These are phyloP conservation scores for Drosophila watanabei DNA, from an alignment of 1,140 invertebrate species.

Conservation along the genomic window DNA sequence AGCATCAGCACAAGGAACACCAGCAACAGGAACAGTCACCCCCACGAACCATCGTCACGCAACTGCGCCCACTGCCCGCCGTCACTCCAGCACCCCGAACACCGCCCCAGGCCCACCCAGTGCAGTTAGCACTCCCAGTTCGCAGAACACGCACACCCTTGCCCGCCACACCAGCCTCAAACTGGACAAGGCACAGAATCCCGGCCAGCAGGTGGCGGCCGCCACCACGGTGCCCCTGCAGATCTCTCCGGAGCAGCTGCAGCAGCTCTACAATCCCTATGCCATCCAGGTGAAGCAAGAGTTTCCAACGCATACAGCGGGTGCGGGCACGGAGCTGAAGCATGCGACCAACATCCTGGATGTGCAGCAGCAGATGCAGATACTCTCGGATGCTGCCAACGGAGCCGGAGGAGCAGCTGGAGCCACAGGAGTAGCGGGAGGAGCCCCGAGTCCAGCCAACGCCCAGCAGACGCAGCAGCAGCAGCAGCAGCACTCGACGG, in stretches of 20 bases:
- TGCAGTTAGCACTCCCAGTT: conserved; percentile 48
- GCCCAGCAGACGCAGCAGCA: conserved; percentile 86
- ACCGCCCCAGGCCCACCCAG: conserved; percentile 13
- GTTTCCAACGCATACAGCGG: conserved; percentile 73
- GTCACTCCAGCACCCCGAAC: conserved; percentile 23
- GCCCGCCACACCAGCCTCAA: conserved; percentile 43
- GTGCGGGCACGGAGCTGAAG: conserved; percentile 74
- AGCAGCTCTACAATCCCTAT: conserved; percentile 83
- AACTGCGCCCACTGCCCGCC: conserved; percentile 26
- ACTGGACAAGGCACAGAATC: conserved; percentile 85
- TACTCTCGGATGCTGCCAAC: conserved; percentile 71
- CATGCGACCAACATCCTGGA: conserved; percentile 83
- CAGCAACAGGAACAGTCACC: conserved; percentile 1
- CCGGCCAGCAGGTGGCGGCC: conserved; percentile 82
- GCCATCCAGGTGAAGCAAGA: conserved; percentile 87
- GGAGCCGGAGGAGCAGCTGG: conserved; percentile 63
- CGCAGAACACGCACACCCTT: conserved; percentile 31
- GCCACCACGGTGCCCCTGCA: conserved; percentile 78
- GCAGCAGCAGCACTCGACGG: conserved; percentile 86
- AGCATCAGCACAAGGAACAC: conserved; percentile 46
- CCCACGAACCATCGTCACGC: conserved; percentile 32
- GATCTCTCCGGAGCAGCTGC: conserved; percentile 82
- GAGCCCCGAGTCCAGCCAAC: conserved; percentile 64
- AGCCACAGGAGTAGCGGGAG: conserved; percentile 38
- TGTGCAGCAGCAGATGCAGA: conserved; percentile 86